phyloP scores from a whole-genome alignment of 2,888 invertebrate genomes.

The Zaprionus bogoriensis region DNA sequence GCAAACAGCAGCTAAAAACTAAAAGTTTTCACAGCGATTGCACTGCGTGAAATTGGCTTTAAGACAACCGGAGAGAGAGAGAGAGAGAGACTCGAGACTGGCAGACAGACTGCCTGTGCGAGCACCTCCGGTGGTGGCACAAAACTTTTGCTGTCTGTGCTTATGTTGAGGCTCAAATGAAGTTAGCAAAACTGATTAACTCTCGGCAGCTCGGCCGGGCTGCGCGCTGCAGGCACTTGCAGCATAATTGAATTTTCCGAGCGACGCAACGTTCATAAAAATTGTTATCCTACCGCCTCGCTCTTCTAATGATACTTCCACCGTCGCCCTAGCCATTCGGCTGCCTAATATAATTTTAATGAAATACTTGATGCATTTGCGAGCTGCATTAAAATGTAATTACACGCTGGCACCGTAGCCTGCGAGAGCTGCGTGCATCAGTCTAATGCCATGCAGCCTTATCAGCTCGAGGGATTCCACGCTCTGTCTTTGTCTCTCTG shows the following conservation, averaged over 20 bases:
- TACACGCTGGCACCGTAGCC: constrained; percentile 29
- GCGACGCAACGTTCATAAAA: constrained; percentile 31
- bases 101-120: not conserved
- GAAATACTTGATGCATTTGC: constrained; percentile 49
- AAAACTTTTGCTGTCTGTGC: constrained; percentile 46
- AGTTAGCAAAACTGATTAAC: constrained; percentile 76
- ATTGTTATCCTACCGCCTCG: too few species aligned
- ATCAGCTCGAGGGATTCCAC: constrained; percentile 23
- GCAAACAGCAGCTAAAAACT: constrained; percentile 18
- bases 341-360: constrained; percentile 41
- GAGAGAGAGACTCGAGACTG: not conserved
- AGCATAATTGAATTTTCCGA: constrained; percentile 60
- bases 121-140: constrained; percentile 17
- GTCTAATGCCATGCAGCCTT: constrained; percentile 11
- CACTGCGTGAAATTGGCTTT: constrained; percentile 62
- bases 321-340: constrained; percentile 18
- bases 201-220: constrained; percentile 48
- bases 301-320: constrained; percentile 1
- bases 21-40: constrained; percentile 59
- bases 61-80: not conserved
- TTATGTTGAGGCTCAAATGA: constrained; percentile 55
- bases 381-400: constrained; percentile 64
- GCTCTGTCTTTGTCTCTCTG: constrained; percentile 4
- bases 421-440: constrained; percentile 31
- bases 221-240: constrained; percentile 9